Percentiles rank a stretch among this genome's conserved stretches.
Evolutionary conservation across 1,140 invertebrate genomes (phyloP).

Genomic region (Scaptomyza montana): DNA sequence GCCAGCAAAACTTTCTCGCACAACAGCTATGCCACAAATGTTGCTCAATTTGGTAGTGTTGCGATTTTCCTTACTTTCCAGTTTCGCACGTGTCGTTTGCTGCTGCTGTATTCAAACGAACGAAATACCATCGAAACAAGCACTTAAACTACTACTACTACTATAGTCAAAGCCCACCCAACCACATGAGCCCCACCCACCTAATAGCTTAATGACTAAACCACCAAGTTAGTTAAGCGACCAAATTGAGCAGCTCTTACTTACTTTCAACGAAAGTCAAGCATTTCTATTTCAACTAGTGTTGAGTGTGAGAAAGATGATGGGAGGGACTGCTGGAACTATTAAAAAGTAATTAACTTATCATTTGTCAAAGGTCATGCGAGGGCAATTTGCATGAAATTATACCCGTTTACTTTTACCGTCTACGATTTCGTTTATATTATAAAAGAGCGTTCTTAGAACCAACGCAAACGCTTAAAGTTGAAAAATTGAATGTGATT

Average conservation of each 20-base stretch:
- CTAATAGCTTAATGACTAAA: slow-evolving; percentile 79
- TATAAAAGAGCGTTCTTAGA: background rate
- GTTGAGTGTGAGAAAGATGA: slow-evolving; percentile 4
- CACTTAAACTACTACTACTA: background rate
- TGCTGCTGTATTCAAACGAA: slow-evolving; percentile 36
- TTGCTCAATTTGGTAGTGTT: slow-evolving; percentile 66
- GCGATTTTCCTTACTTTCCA: slow-evolving; percentile 7
- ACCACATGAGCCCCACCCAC: slow-evolving; percentile 31
- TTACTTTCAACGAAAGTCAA: slow-evolving; percentile 62
- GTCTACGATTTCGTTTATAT: background rate
- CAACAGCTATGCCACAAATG: slow-evolving; percentile 66
- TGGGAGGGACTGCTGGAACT: too few relatives aligned
- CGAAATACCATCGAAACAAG: slow-evolving; percentile 56
- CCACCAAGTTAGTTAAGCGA: slow-evolving; percentile 75
- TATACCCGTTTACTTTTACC: background rate
- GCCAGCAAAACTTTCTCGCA: slow-evolving; percentile 12
- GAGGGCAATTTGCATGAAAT: background rate
- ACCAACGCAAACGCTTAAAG: too few relatives aligned
- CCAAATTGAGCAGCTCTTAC: slow-evolving; percentile 78
- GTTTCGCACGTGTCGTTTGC: slow-evolving; percentile 34
- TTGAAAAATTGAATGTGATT: too few relatives aligned
- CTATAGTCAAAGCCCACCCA: background rate
- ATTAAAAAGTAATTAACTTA: background rate
- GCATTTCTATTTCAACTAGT: slow-evolving; percentile 27
- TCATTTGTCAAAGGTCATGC: background rate